A percentile compares a stretch with the other conserved stretches of the same genome.
These are phyloP conservation scores for Athripsodes cinereus DNA, from an alignment of 2,888 invertebrate species.

Conservation along the genomic window DNA sequence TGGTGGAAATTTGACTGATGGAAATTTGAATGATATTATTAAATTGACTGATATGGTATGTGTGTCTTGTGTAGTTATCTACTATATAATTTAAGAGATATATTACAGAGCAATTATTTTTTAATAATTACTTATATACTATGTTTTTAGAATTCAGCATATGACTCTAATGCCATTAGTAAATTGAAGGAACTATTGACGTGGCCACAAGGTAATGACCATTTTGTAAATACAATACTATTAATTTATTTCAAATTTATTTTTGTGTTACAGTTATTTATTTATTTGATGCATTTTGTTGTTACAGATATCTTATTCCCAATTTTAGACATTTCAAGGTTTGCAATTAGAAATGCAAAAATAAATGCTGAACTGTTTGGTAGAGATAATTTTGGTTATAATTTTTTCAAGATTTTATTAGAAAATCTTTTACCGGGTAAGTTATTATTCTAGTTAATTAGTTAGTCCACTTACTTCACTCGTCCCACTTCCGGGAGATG, in stretches of 20 bases:
- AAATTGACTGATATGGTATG: constrained; percentile 53
- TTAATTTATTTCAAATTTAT: no score
- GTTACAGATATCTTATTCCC: constrained; percentile 74
- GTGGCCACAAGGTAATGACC: constrained; percentile 70
- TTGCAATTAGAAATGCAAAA: constrained; percentile 68
- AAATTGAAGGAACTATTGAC: constrained; percentile 57
- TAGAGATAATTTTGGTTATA: constrained; percentile 36
- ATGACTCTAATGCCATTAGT: constrained; percentile 46
- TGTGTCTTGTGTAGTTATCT: no score
- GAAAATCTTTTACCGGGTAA: constrained; percentile 39
- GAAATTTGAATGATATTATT: constrained; percentile 55
- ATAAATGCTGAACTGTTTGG: constrained; percentile 48
- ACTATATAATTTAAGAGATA: no score
- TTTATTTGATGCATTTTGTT: neutral
- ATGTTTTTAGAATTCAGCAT: constrained; percentile 38
- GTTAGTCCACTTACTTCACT: no score
- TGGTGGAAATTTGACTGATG: constrained; percentile 47
- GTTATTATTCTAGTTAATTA: constrained; percentile 18
- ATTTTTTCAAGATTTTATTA: constrained; percentile 40
- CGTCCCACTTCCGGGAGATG: no score
- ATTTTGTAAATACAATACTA: no score
- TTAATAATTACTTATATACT: no score
- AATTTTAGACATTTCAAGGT: constrained; percentile 77
- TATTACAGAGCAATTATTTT: no score
- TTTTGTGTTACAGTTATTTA: no score